Base-by-base conservation (phyloP, 2,888 invertebrate genomes). In the Hybos culiciformis region DNA sequence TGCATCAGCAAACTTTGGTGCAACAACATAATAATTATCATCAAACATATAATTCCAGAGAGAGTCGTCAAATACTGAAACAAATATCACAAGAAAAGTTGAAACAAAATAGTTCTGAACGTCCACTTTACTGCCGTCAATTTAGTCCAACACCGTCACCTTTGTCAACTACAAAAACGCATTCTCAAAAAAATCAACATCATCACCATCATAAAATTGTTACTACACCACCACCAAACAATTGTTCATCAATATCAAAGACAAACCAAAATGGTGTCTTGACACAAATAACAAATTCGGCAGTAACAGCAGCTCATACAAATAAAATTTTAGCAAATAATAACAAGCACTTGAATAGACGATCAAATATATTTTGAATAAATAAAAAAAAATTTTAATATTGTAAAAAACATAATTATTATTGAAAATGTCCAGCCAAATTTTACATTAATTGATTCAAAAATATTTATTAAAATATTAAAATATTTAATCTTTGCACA, bases 1-100 rank as follows among this genome's bases (percentile, higher is more conserved):
- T 64, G 60, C 66, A 66, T 60, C 66, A 66, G 51, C 45, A 33
- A n/a, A 18, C 41, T 32, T 36, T 38, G 24, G 33, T 26, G 41
- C 31, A 21, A 33, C 11, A 14, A 32, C 15, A 9, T 17, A 19
- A 36, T 6, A 18, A 24, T 26, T 15, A 14, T n/a, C 9, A n/a
- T 21, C 36, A 33, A 24, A 36, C 24, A 31, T 11, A 7, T 17
- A 17, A 6, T 9, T 9, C 15, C 18, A 17, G 17, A 8, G 6
- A 15, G 15, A 9, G 32, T 32, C 17, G 18, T n/a, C 29, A 26
- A 15, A 19, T 29, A 21, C 24, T 18, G 24, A 18, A 12, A 18
- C n/a, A 14, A 36, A 20, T 36, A 18, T 21, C 23, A 20, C 36
- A 19, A 24, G 39, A 37, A 11, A 20, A 20, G 21, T 11, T 33